Conservation (phyloP, 2,888 invertebrate species). For the Eupeodes latifasciatus region DNA sequence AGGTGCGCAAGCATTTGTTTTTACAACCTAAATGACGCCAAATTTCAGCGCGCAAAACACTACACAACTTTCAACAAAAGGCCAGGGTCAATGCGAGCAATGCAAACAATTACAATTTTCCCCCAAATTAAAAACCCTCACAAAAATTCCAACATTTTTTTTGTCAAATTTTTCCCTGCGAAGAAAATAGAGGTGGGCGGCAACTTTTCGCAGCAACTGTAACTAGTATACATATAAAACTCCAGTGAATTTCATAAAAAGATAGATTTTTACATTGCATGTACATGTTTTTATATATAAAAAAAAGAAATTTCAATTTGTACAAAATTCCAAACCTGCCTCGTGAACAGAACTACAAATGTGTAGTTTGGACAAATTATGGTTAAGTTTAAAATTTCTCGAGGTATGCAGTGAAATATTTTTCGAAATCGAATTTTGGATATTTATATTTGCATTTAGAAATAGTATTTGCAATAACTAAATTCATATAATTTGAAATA, state of each 20-base stretch:
- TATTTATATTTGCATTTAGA: not conserved
- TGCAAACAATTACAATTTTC: not conserved
- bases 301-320: not conserved
- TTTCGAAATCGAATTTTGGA: not conserved
- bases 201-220: conserved; percentile 62
- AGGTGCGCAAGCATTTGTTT: not conserved
- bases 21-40: not conserved
- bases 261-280: conserved; percentile 21
- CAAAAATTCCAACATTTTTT: not conserved
- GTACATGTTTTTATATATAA: not conserved
- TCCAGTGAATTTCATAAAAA: conserved; percentile 16
- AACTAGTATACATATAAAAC: conserved; percentile 61
- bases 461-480: not conserved
- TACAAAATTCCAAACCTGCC: not conserved
- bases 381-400: conserved; percentile 43
- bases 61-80: not conserved
- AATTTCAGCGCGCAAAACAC: conserved; percentile 16
- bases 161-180: not conserved
- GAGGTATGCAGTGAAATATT: not conserved
- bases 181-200: conserved; percentile 16
- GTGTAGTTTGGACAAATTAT: not conserved
- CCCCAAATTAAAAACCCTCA: not conserved
- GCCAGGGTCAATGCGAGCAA: no score
- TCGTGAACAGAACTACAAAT: conserved; percentile 32
- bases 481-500: not conserved